Evolutionary conservation across 2,888 invertebrate genomes (phyloP).

Genomic region (Abrostola tripartita): DNA sequence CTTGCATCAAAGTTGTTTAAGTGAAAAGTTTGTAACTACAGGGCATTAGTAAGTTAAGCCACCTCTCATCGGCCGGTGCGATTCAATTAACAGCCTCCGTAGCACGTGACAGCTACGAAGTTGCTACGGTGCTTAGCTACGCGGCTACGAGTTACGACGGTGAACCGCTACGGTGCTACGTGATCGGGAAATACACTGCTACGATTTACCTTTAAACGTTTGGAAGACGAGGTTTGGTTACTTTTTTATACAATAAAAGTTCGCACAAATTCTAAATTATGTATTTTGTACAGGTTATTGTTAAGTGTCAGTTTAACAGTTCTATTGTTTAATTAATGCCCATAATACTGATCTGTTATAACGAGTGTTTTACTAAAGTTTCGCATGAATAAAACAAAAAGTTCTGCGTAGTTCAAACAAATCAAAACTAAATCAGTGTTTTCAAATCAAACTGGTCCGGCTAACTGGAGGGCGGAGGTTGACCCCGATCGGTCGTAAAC

Average conservation of each 20-base stretch:
- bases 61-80: constrained; percentile 69
- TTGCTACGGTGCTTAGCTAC: constrained; percentile 62
- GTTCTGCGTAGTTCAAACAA: constrained; percentile 45
- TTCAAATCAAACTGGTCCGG: constrained; percentile 58
- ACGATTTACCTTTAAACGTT: constrained; percentile 50
- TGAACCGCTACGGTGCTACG: constrained; percentile 60
- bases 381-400: constrained; percentile 18
- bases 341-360: neutral
- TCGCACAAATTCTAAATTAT: too few species aligned
- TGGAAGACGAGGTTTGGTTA: constrained; percentile 30
- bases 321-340: neutral
- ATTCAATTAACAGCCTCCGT: constrained; percentile 76
- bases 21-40: constrained; percentile 60
- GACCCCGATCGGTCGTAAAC: constrained; percentile 70
- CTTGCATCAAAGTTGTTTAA: constrained; percentile 56
- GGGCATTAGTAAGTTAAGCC: constrained; percentile 60
- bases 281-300: too few species aligned
- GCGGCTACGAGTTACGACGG: constrained; percentile 58
- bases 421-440: constrained; percentile 57
- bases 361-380: constrained; percentile 8
- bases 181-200: constrained; percentile 47
- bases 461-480: constrained; percentile 49
- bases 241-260: neutral
- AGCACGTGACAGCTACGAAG: constrained; percentile 66
- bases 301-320: too few species aligned